Evolutionary conservation across 1,140 invertebrate genomes (phyloP).

Genomic region (Polyergus mexicanus): DNA sequence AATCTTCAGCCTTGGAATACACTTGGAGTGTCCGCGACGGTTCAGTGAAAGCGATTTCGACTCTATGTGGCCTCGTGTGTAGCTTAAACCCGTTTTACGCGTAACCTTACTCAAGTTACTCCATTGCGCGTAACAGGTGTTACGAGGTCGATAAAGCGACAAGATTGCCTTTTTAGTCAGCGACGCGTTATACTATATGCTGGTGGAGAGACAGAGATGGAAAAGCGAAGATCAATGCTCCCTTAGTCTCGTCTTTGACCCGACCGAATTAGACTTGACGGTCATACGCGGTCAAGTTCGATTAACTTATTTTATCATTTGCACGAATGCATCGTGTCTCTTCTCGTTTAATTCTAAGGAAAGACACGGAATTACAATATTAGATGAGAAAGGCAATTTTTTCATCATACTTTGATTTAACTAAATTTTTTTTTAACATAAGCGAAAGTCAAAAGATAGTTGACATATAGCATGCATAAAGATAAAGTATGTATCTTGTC

Average conservation of each 20-base stretch:
- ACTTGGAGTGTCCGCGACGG: constrained; percentile 15
- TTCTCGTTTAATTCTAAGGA: not conserved
- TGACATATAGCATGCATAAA: not conserved
- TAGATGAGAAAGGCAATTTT: not conserved
- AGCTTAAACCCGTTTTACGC: constrained; percentile 81
- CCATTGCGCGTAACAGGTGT: constrained; percentile 78
- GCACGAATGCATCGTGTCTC: not conserved
- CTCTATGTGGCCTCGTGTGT: constrained; percentile 72
- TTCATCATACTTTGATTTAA: not conserved
- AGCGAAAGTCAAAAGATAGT: constrained; percentile 14
- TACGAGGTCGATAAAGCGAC: constrained; percentile 78
- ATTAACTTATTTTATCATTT: not conserved
- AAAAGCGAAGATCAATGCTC: constrained; percentile 51
- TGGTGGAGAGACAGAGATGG: not conserved
- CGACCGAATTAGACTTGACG: not conserved
- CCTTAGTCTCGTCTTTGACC: constrained; percentile 3
- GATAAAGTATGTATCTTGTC: not conserved
- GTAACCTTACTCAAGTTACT: constrained; percentile 79
- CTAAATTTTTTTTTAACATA: not conserved
- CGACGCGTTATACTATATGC: not conserved
- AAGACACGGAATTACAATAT: not conserved
- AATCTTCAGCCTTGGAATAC: constrained; percentile 68
- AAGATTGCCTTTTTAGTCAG: constrained; percentile 67
- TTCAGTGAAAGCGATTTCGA: constrained; percentile 81
- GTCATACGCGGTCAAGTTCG: constrained; percentile 69